These are phyloP conservation scores for Eumaeus atala DNA, from an alignment of 1,140 invertebrate species.

Conservation along the genomic window DNA sequence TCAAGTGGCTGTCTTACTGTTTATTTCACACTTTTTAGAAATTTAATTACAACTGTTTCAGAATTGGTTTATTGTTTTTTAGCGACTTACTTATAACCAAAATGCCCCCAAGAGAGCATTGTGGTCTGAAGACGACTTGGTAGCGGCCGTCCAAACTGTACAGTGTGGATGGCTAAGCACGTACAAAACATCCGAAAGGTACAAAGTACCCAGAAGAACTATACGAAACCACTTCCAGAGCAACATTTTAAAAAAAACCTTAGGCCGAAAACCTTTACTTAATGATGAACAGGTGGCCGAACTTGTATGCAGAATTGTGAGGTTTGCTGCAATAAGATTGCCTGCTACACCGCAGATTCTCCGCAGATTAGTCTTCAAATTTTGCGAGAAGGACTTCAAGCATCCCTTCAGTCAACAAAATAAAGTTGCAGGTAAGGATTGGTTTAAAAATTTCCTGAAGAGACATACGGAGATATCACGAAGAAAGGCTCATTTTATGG, in stretches of 20 bases:
- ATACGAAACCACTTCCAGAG: conserved; percentile 26
- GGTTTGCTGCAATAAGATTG: conserved; percentile 32
- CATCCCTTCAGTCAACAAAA: conserved; percentile 1
- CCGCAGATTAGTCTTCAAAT: conserved; percentile 1
- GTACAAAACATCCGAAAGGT: conserved; percentile 25
- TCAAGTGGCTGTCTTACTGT: conserved; percentile 8
- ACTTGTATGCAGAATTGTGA: conserved; percentile 28
- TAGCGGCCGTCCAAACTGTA: conserved; percentile 22
- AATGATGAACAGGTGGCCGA: conserved; percentile 29
- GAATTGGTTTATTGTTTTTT: conserved; percentile 1
- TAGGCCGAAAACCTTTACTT: conserved; percentile 28
- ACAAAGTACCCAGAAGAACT: conserved; percentile 32
- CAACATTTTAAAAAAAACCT: conserved; percentile 18
- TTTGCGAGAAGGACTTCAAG: conserved; percentile 1
- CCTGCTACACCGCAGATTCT: conserved; percentile 27
- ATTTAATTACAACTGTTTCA: conserved; percentile 5
- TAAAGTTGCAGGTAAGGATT: conserved; percentile 2
- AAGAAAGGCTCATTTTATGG: conserved; percentile 6
- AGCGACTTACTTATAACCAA: not conserved
- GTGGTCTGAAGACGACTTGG: conserved; percentile 23
- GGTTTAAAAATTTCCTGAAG: too few species aligned
- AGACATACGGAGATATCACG: too few species aligned
- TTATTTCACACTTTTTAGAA: not conserved
- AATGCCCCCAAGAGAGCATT: conserved; percentile 22
- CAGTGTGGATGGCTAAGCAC: conserved; percentile 23